phyloP scores from a whole-genome alignment of 2,113 vertebrate genomes.

The Festucalex cinctus region DNA sequence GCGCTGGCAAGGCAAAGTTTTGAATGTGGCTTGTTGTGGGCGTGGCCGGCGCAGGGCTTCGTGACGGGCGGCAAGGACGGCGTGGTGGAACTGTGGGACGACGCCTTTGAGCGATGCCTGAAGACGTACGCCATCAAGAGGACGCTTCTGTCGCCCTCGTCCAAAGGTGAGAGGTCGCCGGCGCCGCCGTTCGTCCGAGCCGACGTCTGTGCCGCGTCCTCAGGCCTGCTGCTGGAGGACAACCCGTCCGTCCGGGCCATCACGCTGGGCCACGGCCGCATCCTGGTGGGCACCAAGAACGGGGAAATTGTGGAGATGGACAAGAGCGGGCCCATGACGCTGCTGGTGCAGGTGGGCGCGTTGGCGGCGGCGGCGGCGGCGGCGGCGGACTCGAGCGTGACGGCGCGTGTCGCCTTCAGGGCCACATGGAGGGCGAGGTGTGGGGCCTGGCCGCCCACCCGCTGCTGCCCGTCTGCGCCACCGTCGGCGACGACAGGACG shows the following conservation, averaged over 20 bases:
- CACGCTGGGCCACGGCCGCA: conserved; percentile 92
- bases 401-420: conserved; percentile 65
- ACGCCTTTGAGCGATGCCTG: conserved; percentile 95
- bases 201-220: background rate
- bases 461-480: conserved; percentile 90
- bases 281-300: conserved; percentile 94
- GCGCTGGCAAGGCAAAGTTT: no score
- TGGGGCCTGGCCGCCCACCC: conserved; percentile 95
- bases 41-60: conserved; percentile 79
- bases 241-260: conserved; percentile 96
- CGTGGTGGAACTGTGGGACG: conserved; percentile 96
- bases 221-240: conserved; percentile 93
- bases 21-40: no score
- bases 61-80: conserved; percentile 97
- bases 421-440: conserved; percentile 96
- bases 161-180: conserved; percentile 81
- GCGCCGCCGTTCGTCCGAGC: no score
- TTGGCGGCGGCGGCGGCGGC: background rate
- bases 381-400: background rate
- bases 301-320: conserved; percentile 97
- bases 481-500: conserved; percentile 93
- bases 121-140: conserved; percentile 98
- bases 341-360: conserved; percentile 74
- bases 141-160: conserved; percentile 83
- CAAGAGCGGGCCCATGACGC: conserved; percentile 91